Conservation (phyloP, 92 coral and sea anemone genomes). For the Zoanthus sansibaricus region DNA sequence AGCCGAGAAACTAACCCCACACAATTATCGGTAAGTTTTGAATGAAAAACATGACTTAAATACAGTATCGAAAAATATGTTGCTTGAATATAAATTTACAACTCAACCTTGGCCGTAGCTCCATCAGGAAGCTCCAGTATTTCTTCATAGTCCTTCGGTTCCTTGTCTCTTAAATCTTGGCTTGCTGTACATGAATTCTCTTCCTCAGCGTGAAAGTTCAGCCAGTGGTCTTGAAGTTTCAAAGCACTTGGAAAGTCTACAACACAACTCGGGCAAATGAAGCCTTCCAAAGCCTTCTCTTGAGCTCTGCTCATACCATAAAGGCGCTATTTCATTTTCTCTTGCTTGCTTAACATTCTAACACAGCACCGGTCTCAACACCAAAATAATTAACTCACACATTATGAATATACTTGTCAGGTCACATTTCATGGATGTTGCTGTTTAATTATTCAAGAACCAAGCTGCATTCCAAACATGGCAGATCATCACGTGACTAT, state of each 20-base stretch:
- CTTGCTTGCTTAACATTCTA: slow-evolving; percentile 12
- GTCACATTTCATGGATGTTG: slow-evolving; percentile 21
- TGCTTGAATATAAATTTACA: background rate
- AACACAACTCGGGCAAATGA: slow-evolving; percentile 94
- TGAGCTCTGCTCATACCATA: slow-evolving; percentile 86
- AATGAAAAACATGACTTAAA: background rate
- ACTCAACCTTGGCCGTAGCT: slow-evolving; percentile 14
- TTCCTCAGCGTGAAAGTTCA: slow-evolving; percentile 71
- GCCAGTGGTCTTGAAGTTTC: slow-evolving; percentile 90
- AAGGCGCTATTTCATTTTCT: slow-evolving; percentile 50
- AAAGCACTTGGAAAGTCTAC: slow-evolving; percentile 86
- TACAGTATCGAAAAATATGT: background rate
- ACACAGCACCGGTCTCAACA: slow-evolving; percentile 21
- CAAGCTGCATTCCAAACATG: background rate
- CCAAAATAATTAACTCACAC: background rate
- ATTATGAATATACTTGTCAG: background rate
- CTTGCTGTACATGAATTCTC: slow-evolving; percentile 20
- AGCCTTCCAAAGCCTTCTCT: slow-evolving; percentile 84
- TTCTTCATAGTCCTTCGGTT: slow-evolving; percentile 64
- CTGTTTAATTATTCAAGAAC: slow-evolving; percentile 3
- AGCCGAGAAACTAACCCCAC: background rate
- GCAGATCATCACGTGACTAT: slow-evolving; percentile 1
- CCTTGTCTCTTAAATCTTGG: slow-evolving; percentile 45
- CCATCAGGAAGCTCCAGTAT: slow-evolving; percentile 55
- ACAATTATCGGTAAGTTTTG: background rate